Conservation (phyloP, 2,888 invertebrate species). For the Plutella xylostella region DNA sequence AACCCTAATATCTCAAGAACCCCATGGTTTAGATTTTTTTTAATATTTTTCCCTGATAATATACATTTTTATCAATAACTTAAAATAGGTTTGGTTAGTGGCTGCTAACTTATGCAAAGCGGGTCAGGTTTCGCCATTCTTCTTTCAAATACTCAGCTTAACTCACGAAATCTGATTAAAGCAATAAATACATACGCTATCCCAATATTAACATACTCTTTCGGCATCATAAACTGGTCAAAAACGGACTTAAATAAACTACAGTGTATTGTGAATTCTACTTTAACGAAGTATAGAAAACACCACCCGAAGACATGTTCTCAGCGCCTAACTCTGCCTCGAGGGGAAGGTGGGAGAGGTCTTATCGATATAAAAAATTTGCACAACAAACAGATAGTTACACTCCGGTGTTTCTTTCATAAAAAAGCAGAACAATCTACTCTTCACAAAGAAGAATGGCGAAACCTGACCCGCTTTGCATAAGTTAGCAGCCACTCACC, state of each 20-base stretch:
- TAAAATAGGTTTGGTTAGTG: too few relatives aligned
- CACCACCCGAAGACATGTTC: slow-evolving; percentile 19
- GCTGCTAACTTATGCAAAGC: too few relatives aligned
- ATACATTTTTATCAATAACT: too few relatives aligned
- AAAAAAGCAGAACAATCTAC: background rate
- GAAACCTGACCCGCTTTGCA: too few relatives aligned
- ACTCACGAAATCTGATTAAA: slow-evolving; percentile 16
- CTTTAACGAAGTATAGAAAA: slow-evolving; percentile 15
- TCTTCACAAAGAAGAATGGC: background rate
- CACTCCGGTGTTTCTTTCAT: background rate
- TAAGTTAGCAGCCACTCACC: too few relatives aligned
- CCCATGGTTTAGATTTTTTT: too few relatives aligned
- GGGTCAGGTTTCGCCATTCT: too few relatives aligned
- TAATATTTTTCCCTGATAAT: too few relatives aligned
- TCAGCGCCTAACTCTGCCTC: slow-evolving; percentile 15
- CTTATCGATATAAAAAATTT: background rate
- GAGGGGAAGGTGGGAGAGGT: slow-evolving; percentile 15
- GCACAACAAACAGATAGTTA: background rate
- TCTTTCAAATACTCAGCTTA: slow-evolving; percentile 12
- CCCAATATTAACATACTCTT: slow-evolving; percentile 20
- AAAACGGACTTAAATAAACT: slow-evolving; percentile 14
- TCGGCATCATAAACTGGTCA: slow-evolving; percentile 19
- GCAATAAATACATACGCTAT: slow-evolving; percentile 18
- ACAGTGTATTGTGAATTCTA: slow-evolving; percentile 15
- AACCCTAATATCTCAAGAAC: too few relatives aligned